These are phyloP conservation scores for Distichodus sexfasciatus DNA, from an alignment of 2,797 vertebrate genomes.

Conservation along the genomic window DNA sequence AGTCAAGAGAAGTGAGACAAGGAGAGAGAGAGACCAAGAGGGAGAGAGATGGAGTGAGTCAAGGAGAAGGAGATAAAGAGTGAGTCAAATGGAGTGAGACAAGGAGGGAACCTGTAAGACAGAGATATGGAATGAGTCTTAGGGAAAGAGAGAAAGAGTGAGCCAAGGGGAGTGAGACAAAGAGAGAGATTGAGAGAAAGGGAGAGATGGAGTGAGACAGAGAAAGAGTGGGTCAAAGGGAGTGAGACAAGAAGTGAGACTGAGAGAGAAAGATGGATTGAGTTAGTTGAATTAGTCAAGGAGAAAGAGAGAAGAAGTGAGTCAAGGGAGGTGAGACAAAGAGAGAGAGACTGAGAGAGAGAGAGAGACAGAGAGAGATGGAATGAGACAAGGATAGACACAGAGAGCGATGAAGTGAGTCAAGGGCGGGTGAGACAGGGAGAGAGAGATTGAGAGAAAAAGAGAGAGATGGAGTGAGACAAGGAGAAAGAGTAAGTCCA, in stretches of 20 bases:
- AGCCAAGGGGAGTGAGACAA: neutral
- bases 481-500: neutral
- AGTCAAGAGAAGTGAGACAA: no score
- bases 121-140: neutral
- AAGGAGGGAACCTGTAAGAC: neutral
- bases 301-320: neutral
- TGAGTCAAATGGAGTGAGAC: neutral
- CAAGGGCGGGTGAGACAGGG: neutral
- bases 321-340: neutral
- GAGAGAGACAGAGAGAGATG: conserved; percentile 8
- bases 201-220: neutral
- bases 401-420: neutral
- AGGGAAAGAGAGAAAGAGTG: neutral
- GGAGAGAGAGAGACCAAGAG: neutral
- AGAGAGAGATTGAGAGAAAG: neutral
- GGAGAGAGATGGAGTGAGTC: conserved; percentile 9
- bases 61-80: neutral
- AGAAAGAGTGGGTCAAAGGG: neutral
- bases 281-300: neutral
- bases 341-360: conserved; percentile 18
- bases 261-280: conserved; percentile 21
- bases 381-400: neutral
- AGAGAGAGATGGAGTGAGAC: neutral
- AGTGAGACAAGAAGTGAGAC: neutral
- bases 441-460: conserved; percentile 19